Base-by-base conservation (phyloP, 2,797 vertebrate genomes). In the Lepilemur ruficaudatus region DNA sequence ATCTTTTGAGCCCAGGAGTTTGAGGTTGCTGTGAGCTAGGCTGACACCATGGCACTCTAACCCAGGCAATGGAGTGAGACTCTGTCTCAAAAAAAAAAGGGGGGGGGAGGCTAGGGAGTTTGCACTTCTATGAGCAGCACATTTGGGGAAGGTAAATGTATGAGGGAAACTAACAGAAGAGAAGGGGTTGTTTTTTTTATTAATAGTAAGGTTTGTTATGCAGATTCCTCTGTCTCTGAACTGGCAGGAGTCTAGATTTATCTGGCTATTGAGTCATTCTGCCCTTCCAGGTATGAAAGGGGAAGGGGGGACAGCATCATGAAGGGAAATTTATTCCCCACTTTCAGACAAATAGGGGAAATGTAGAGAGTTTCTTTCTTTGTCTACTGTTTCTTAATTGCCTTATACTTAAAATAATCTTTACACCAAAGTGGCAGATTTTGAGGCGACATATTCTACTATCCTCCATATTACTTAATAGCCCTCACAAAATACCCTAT, bases 381-480 rank as follows among this genome's bases (percentile, higher is more conserved):
- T 30, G 2, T 79, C 48, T 83, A 12, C 48, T 80, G 2, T 88
- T 88, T 63, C 76, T 83, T 59, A 63, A 12, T 35, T 91, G 76
- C 35, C 63, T 89, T 89, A 57, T 94, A 35, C 25, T 88, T 78
- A 80, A 89, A 81, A 85, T 61, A 91, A 89, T 50, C 43, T 23
- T 85, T 93, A 72, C 32, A 32, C 22, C 25, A 35, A 83, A 55
- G 23, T 46, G 59, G 35, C 32, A 41, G 70, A 76, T 81, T 88
- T 92, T 12, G 46, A 86, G 67, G 38, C 50, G 22, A 52, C 13
- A 38, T n/a, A 55, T n/a, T 67, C 32, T 57, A 72, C 88, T 41
- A 17, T 11, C 9, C 15, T 76, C 72, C 18, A 14, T 35, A 48
- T 50, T 78, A n/a, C 67, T 92, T 65, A 69, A 94, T 70, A 65